A percentile compares a stretch with the other conserved stretches of the same genome.
Evolutionary conservation across 2,113 vertebrate genomes (phyloP).

Genomic region (Lagopus muta): DNA sequence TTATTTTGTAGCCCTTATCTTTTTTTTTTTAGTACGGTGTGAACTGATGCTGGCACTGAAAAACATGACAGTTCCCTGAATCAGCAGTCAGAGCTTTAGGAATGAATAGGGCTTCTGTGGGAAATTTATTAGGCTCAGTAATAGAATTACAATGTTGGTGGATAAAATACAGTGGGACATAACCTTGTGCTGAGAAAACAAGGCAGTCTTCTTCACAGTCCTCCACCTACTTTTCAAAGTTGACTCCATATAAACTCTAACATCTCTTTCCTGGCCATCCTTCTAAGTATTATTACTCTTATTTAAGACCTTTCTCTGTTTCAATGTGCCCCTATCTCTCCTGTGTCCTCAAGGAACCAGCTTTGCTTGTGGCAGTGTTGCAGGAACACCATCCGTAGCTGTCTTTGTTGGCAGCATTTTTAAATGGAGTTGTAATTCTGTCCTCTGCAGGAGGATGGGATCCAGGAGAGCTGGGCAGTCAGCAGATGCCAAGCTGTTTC

Average conservation of each 20-base stretch:
- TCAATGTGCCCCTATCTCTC: background rate
- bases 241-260: background rate
- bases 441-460: background rate
- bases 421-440: background rate
- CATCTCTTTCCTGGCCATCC: background rate
- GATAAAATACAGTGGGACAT: conserved; percentile 19
- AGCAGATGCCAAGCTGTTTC: accelerated
- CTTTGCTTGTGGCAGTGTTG: background rate
- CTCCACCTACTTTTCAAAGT: background rate
- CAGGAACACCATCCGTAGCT: accelerated
- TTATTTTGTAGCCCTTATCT: conserved; percentile 44
- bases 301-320: background rate
- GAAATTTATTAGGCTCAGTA: conserved; percentile 58
- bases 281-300: background rate
- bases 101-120: conserved; percentile 37
- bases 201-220: background rate
- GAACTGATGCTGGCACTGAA: background rate
- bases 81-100: conserved; percentile 44
- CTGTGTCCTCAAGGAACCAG: background rate
- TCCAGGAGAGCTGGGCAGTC: background rate
- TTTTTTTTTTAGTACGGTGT: background rate
- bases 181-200: background rate
- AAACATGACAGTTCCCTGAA: conserved; percentile 48
- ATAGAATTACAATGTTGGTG: conserved; percentile 19
- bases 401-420: background rate